Base-by-base conservation (phyloP, 2,113 vertebrate species). In the Balaenoptera acutorostrata region DNA sequence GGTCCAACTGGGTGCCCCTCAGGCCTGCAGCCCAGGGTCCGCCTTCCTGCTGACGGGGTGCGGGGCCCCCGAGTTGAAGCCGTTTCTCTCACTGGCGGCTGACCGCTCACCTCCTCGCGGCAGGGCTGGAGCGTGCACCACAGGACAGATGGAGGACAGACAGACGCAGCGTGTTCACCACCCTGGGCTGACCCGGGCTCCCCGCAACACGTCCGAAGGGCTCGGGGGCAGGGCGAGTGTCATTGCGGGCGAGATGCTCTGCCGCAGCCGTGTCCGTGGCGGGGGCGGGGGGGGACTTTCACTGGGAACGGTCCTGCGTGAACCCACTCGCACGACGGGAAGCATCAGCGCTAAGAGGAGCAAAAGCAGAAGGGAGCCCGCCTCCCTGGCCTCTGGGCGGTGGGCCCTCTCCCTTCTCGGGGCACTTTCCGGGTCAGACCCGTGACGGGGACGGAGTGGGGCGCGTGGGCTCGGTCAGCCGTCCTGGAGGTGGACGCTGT, bases 391-490 rank as follows among this genome's bases (percentile, higher is more conserved):
- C 52, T 41, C 20, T 39, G 10, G 33, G 13, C 2, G 14, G 21
- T 2, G 52, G 52, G 12, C 49, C 52, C 36, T 21, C n/a, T 80
- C 36, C 27, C 49, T 52, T 46, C 39, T 61, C 25, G 5, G 21
- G 21, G 78, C 55, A 27, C 55, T 27, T 18, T 59, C 55, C 0
- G 4, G 25, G 44, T 21, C 14, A 33, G 71, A 31, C 63, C 21
- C 0, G 18, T 6, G 71, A 1, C 0, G 21, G 59, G n/a, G 6
- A 15, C 6, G 21, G 9, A 31, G 21, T 9, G 57, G 20, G 0
- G 3, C 18, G 0, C 9, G 0, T 18, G 27, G 44, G 27, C 31
- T 15, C 68, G 5, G 57, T 27, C 57, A 18, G 31, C n/a, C 0
- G 3, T 13, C 68, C 23, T 29, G 10, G 41, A 49, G 66, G 44